A percentile compares a stretch with the other conserved stretches of the same genome.
Conservation (phyloP, 1,140 invertebrate species). For the Drosophila varians region DNA sequence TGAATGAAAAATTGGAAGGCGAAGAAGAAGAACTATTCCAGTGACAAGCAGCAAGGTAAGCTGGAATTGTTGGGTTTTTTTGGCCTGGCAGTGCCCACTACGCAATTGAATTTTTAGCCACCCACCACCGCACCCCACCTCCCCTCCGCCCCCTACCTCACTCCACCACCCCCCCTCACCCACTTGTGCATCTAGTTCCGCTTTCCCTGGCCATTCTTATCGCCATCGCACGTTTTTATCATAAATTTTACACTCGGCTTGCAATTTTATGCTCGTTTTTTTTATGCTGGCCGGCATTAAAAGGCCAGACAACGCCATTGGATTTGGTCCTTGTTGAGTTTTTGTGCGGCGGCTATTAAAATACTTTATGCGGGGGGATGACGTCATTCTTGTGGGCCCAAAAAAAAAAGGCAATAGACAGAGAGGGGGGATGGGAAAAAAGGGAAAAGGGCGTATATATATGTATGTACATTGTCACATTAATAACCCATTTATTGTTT, state of each 20-base stretch:
- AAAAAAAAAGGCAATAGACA: background rate
- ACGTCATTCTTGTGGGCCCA: slow-evolving; percentile 21
- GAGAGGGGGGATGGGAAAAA: background rate
- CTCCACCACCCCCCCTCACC: background rate
- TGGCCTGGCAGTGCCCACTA: too few relatives aligned
- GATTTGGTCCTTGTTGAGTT: slow-evolving; percentile 29
- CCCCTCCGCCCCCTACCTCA: background rate
- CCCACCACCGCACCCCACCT: background rate
- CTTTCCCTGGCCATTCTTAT: slow-evolving; percentile 49
- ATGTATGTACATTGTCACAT: background rate
- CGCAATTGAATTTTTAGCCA: too few relatives aligned
- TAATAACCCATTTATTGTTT: slow-evolving; percentile 49
- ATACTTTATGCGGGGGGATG: slow-evolving; percentile 26
- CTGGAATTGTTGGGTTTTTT: background rate
- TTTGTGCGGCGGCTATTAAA: slow-evolving; percentile 28
- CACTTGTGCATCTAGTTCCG: slow-evolving; percentile 26
- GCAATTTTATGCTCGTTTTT: slow-evolving; percentile 38
- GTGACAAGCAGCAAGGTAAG: slow-evolving; percentile 71
- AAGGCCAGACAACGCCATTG: slow-evolving; percentile 20
- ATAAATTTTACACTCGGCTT: slow-evolving; percentile 75
- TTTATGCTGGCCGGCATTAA: slow-evolving; percentile 22
- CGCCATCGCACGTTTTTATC: slow-evolving; percentile 73
- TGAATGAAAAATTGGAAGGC: background rate
- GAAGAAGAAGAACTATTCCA: slow-evolving; percentile 49
- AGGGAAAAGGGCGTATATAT: slow-evolving; percentile 7